phyloP scores from a whole-genome alignment of 2,888 invertebrate species.

The Rhyacophila evoluta region DNA sequence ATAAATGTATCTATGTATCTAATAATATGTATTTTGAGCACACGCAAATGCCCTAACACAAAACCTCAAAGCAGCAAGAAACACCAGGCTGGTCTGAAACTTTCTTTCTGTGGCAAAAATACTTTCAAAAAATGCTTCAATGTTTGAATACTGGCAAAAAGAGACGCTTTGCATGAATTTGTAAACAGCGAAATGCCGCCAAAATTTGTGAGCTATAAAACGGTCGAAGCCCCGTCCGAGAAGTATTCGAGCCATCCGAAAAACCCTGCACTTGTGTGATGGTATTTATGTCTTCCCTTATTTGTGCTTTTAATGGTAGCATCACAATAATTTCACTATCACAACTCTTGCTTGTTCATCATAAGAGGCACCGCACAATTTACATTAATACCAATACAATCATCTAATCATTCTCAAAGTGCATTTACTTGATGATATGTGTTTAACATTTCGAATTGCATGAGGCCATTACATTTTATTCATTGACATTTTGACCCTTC shows the following conservation, averaged over 20 bases:
- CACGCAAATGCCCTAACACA: not conserved
- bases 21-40: conserved; percentile 14
- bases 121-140: conserved; percentile 9
- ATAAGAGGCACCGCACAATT: not conserved
- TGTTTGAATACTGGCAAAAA: not conserved
- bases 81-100: not conserved
- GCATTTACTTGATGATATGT: not conserved
- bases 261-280: conserved; percentile 48
- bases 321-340: not conserved
- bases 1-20: not conserved
- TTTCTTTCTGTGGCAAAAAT: conserved; percentile 17
- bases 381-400: not conserved
- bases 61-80: not conserved
- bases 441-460: not conserved
- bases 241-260: conserved; percentile 36
- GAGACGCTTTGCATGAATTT: not conserved
- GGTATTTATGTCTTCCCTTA: conserved; percentile 54
- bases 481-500: too few species aligned
- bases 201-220: not conserved
- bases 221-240: conserved; percentile 6
- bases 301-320: conserved; percentile 44
- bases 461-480: not conserved
- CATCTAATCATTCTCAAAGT: not conserved
- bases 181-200: not conserved
- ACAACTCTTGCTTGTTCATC: not conserved